phyloP scores from a whole-genome alignment of 2,797 vertebrate species.

The Uromys caudimaculatus region DNA sequence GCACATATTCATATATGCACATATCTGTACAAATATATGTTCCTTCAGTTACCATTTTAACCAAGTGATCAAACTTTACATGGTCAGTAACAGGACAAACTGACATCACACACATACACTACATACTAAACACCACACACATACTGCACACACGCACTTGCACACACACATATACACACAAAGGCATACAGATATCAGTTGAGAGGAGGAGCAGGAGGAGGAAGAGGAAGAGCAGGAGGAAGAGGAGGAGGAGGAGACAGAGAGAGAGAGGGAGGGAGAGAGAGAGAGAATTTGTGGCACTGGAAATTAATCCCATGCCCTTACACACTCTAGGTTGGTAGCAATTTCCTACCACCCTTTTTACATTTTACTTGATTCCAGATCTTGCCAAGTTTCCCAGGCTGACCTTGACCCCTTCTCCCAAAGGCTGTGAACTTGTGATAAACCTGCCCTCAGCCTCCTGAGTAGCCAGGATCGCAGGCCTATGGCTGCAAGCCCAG shows the following conservation, averaged over 20 bases:
- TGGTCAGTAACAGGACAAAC: background rate
- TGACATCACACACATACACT: background rate
- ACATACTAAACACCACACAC: background rate
- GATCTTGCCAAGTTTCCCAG: background rate
- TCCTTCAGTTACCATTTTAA: background rate
- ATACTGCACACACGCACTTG: background rate
- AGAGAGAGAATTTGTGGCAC: background rate
- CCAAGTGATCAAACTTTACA: background rate
- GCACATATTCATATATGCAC: background rate
- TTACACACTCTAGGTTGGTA: background rate
- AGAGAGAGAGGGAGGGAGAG: background rate
- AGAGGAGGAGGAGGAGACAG: no score
- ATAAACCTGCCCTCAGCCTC: background rate
- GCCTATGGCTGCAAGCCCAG: no score
- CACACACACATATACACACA: background rate
- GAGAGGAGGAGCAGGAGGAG: background rate
- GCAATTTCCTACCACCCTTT: background rate
- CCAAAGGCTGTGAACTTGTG: background rate
- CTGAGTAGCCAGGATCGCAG: background rate
- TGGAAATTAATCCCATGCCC: background rate
- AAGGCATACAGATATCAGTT: background rate
- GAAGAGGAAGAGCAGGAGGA: background rate
- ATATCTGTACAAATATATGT: background rate
- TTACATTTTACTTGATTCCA: background rate
- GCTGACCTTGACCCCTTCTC: background rate